phyloP scores from a whole-genome alignment of 2,113 vertebrate species.

The Cervus canadensis region DNA sequence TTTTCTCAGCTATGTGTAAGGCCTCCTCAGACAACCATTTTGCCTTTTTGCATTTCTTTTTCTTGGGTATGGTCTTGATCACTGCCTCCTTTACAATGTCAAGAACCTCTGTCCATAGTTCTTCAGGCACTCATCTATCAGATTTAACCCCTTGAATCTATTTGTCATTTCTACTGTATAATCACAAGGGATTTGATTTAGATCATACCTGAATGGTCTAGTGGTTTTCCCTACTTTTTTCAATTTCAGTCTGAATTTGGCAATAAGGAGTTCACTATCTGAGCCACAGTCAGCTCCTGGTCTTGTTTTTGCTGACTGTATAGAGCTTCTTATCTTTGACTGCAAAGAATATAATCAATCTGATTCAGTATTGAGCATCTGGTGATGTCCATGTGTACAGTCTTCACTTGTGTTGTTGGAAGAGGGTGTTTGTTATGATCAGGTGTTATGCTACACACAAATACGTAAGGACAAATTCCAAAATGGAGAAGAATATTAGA shows the following conservation, averaged over 20 bases:
- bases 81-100: not conserved
- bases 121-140: not conserved
- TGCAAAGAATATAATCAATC: not conserved
- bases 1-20: not conserved
- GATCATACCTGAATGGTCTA: not conserved
- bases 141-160: not conserved
- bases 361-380: not conserved
- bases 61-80: not conserved
- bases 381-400: not conserved
- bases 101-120: not conserved
- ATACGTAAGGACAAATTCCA: not conserved
- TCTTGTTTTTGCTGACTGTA: not conserved
- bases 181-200: not conserved
- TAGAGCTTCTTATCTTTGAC: not conserved
- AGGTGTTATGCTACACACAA: not conserved
- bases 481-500: not conserved
- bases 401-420: not conserved
- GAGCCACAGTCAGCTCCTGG: not conserved
- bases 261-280: not conserved
- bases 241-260: not conserved
- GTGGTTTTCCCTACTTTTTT: not conserved
- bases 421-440: not conserved
- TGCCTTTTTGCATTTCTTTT: not conserved
- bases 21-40: not conserved
- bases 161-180: not conserved